Evolutionary conservation across 2,113 vertebrate species (phyloP).

Genomic region (Progne subis): DNA sequence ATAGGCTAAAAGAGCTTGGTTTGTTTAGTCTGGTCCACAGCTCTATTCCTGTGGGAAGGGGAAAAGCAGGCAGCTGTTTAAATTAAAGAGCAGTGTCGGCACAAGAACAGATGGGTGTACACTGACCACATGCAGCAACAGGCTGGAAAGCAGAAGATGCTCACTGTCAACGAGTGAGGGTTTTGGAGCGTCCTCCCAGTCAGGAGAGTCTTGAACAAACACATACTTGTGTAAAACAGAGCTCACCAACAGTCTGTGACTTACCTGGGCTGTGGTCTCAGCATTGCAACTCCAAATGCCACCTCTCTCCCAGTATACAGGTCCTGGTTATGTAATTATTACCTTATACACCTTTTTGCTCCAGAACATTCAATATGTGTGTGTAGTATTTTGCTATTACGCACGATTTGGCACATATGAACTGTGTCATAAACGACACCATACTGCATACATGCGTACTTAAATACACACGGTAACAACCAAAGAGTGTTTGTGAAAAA

Average conservation of each 20-base stretch:
- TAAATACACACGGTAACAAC: not conserved
- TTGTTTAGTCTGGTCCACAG: not conserved
- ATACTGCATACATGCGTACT: not conserved
- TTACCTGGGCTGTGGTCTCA: not conserved
- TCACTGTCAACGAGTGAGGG: not conserved
- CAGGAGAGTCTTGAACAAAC: not conserved
- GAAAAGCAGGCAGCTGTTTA: not conserved
- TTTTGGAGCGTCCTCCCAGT: not conserved
- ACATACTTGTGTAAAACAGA: not conserved
- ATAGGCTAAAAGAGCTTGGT: not conserved
- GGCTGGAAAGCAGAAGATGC: not conserved
- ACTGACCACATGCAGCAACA: accelerated
- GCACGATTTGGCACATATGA: not conserved
- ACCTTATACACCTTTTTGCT: not conserved
- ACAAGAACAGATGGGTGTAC: not conserved
- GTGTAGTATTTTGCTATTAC: not conserved
- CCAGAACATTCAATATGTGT: not conserved
- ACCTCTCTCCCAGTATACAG: not conserved
- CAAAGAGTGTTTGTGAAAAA: not conserved
- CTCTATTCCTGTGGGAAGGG: not conserved
- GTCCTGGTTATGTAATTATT: not conserved
- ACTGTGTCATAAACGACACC: not conserved
- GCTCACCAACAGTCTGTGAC: not conserved
- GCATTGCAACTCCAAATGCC: not conserved
- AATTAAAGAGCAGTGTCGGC: not conserved